Percentiles rank a stretch among this genome's conserved stretches.
These are phyloP conservation scores for Nibea coibor DNA, from an alignment of 2,113 vertebrate genomes.

Conservation along the genomic window DNA sequence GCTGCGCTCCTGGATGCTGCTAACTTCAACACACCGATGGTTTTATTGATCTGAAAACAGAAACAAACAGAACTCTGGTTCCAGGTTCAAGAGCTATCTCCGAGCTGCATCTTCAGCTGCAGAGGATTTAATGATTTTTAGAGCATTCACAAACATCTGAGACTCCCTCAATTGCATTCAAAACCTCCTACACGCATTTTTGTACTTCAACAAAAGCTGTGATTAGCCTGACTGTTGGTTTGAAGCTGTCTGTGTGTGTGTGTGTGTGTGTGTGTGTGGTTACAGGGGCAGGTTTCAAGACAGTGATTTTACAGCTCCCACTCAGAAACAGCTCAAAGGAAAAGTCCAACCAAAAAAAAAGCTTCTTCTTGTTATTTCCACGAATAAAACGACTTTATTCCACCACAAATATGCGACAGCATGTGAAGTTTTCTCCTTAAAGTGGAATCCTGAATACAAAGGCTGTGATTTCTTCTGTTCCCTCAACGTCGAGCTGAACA, in stretches of 20 bases:
- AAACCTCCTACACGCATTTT: slow-evolving; percentile 5
- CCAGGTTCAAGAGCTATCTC: no score
- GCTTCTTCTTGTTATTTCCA: slow-evolving; percentile 6
- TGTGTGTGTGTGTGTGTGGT: slow-evolving; percentile 7
- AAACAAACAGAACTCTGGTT: not conserved
- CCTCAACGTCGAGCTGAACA: not conserved
- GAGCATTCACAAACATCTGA: slow-evolving; percentile 12
- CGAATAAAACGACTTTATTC: not conserved
- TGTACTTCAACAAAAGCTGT: slow-evolving; percentile 27
- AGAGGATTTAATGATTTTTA: slow-evolving; percentile 9
- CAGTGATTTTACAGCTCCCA: slow-evolving; percentile 6
- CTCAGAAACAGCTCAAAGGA: slow-evolving; percentile 10
- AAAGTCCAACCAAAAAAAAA: not conserved
- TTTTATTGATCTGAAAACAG: not conserved
- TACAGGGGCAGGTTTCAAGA: slow-evolving; percentile 14
- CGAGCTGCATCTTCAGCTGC: not conserved
- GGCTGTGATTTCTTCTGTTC: not conserved
- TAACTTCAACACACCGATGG: no score
- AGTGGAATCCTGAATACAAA: not conserved
- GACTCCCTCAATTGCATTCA: slow-evolving; percentile 14
- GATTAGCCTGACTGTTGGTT: slow-evolving; percentile 28
- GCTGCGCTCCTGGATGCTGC: no score
- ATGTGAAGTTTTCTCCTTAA: not conserved
- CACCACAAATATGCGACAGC: not conserved
- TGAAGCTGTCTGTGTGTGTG: not conserved